Evolutionary conservation across 2,888 invertebrate species (phyloP), one percentile per base, ranked within the genome.

Genomic region (Drosophila kuntzei): DNA sequence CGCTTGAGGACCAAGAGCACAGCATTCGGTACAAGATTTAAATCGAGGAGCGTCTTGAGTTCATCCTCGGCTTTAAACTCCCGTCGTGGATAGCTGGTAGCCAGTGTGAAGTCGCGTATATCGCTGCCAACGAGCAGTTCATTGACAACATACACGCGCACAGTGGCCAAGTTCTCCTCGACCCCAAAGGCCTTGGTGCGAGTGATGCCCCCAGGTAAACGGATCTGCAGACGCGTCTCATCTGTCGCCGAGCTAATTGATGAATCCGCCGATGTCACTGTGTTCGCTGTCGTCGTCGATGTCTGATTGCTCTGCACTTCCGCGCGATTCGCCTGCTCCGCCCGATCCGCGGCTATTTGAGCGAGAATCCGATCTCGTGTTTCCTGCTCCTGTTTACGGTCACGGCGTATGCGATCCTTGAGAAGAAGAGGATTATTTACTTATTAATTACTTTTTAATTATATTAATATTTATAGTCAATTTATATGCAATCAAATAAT

Each of bases 11-110:
- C 85, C 32, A 84, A 29, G 0, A 84, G 58, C 27, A 84, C 78
- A 0, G 83, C 83, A 69, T 85, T 84, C 11, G 97, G 97, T 50
- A 96, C 96, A 89, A 97, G 92, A 90, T 97, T 97, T 95, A 99
- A 93, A 73, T 95, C 94, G 79, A 96, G 96, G 78, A 99, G 93
- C 0, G 98, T 97, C 90, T 95, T 96, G 64, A 97, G 96, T 92
- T 97, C 98, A 90, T 99, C 98, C 3, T 97, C 97, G 11, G 93
- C 94, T 1, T 94, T 93, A 91, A 98, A 99, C 54, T 98, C 95
- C 93, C 96, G 97, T 89, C 95, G 95, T 7, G 99, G 98, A 93
- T 98, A 99, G 88, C 95, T 95, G 2, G 98, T 98, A 96, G 98
- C 97, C 79, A 99, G 93, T 58, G 95, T 95, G 92, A 98, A 98